Percentiles rank a stretch among this genome's conserved stretches.
phyloP scores from a whole-genome alignment of 2,888 invertebrate genomes.

The Rhorus exstirpatorius region DNA sequence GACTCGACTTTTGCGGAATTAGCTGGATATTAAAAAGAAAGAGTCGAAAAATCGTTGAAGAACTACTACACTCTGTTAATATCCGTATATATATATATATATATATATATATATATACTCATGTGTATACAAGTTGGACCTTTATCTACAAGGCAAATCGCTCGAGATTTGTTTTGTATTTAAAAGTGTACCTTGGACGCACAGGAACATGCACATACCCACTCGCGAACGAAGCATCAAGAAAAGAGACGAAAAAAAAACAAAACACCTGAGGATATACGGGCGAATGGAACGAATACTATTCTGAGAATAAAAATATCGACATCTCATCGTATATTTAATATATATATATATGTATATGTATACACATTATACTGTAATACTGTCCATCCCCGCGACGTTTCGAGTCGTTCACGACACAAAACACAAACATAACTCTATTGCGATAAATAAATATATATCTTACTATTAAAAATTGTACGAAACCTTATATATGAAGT shows the following conservation, averaged over 20 bases:
- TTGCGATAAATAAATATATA: constrained; percentile 69
- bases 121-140: constrained; percentile 32
- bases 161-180: constrained; percentile 56
- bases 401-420: constrained; percentile 65
- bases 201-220: constrained; percentile 41
- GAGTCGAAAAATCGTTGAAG: constrained; percentile 51
- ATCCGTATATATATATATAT: too few species aligned
- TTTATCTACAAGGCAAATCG: constrained; percentile 51
- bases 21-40: constrained; percentile 94
- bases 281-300: constrained; percentile 38
- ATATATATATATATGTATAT: constrained; percentile 36
- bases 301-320: constrained; percentile 37
- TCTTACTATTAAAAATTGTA: constrained; percentile 75
- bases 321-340: constrained; percentile 64
- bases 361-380: constrained; percentile 38
- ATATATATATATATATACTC: constrained; percentile 45
- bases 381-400: constrained; percentile 54
- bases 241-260: constrained; percentile 16
- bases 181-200: constrained; percentile 56
- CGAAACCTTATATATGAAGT: constrained; percentile 78
- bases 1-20: constrained; percentile 99
- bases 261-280: constrained; percentile 27
- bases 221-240: constrained; percentile 23
- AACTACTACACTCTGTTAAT: constrained; percentile 46
- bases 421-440: constrained; percentile 63